Percentiles rank a stretch among this genome's conserved stretches.
These are phyloP conservation scores for Macrotis lagotis DNA, from an alignment of 2,113 vertebrate species.

Conservation along the genomic window DNA sequence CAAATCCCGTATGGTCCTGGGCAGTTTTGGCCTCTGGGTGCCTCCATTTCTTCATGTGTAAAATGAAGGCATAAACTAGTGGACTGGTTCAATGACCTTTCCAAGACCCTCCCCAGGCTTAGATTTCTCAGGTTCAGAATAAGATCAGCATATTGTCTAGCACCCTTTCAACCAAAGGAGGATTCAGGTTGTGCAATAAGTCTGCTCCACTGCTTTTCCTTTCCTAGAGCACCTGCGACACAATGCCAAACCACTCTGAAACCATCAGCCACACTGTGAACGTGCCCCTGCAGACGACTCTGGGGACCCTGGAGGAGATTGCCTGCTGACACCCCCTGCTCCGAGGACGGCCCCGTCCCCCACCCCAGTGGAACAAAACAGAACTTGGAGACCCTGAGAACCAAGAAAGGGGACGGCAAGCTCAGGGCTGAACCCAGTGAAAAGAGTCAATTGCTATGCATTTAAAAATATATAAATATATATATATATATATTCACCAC, in stretches of 20 bases:
- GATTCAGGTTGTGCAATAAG: neutral
- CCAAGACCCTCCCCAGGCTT: neutral
- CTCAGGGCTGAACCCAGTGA: conserved; percentile 79
- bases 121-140: neutral
- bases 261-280: conserved; percentile 98
- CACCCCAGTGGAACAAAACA: conserved; percentile 60
- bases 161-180: neutral
- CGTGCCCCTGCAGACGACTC: conserved; percentile 94
- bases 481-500: conserved; percentile 64
- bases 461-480: neutral
- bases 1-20: neutral
- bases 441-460: conserved; percentile 78
- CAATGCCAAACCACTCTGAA: conserved; percentile 95
- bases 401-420: conserved; percentile 79
- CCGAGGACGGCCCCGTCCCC: conserved; percentile 53
- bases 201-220: neutral
- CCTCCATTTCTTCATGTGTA: neutral
- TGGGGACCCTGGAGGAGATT: conserved; percentile 96
- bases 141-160: neutral
- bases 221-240: conserved; percentile 94
- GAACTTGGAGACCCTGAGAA: conserved; percentile 72
- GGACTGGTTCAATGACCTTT: neutral
- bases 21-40: neutral
- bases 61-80: neutral
- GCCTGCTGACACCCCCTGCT: conserved; percentile 91